Percentiles rank a stretch among this genome's conserved stretches.
phyloP scores from a whole-genome alignment of 30 jellyfish, hydroid and myxozoan species.

The Hydra vulgaris region DNA sequence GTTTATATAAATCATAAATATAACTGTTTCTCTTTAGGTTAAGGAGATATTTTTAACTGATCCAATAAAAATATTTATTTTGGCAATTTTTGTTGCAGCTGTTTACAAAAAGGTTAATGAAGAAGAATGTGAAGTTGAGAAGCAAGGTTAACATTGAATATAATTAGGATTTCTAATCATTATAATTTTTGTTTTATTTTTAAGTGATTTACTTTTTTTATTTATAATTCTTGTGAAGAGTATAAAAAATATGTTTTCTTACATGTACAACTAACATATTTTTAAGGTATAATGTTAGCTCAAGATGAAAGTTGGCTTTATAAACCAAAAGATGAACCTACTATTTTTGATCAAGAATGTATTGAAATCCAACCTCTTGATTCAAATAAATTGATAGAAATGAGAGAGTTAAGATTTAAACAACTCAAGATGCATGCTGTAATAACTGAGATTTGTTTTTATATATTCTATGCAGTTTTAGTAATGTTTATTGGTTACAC shows the following conservation, averaged over 20 bases:
- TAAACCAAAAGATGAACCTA: conserved; percentile 41
- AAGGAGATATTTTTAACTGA: conserved; percentile 73
- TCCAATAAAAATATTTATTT: conserved; percentile 68
- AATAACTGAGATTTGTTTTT: conserved; percentile 52
- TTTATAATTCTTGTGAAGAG: too few species aligned
- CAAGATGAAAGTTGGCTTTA: conserved; percentile 90
- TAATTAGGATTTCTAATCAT: too few species aligned
- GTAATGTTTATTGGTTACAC: conserved; percentile 57
- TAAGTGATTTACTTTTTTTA: too few species aligned
- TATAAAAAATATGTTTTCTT: too few species aligned
- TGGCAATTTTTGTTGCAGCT: conserved; percentile 74
- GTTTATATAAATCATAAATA: too few species aligned
- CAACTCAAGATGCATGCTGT: conserved; percentile 84
- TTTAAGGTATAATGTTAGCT: conserved; percentile 32
- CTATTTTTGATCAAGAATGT: conserved; percentile 10
- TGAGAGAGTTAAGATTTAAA: conserved; percentile 65
- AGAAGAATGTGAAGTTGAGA: conserved; percentile 52
- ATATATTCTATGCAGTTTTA: conserved; percentile 46
- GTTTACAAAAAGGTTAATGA: conserved; percentile 54
- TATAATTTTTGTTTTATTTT: too few species aligned
- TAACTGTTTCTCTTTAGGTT: conserved; percentile 6
- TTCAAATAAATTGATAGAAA: conserved; percentile 36
- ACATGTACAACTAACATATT: too few species aligned
- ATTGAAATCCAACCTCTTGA: conserved; percentile 71
- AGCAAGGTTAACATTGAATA: too few species aligned